These are phyloP conservation scores for Planiliza haematocheilus DNA, from an alignment of 2,113 vertebrate genomes.

Conservation along the genomic window DNA sequence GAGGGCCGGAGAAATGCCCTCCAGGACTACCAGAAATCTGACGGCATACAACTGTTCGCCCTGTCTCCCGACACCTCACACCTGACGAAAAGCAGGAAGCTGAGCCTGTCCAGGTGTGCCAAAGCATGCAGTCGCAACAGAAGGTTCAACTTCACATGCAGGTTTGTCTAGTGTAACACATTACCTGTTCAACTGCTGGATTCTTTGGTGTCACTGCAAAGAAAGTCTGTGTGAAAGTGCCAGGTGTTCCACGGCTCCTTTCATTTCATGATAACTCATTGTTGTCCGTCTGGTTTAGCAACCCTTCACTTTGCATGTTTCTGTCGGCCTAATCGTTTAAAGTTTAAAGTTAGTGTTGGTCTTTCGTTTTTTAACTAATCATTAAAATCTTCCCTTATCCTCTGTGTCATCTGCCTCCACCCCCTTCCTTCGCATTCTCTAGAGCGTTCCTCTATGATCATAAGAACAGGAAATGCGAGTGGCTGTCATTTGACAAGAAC, in stretches of 20 bases:
- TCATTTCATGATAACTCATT: too few relatives aligned
- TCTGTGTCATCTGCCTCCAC: conserved; percentile 18
- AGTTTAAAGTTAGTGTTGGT: neutral
- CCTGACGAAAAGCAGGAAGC: conserved; percentile 87
- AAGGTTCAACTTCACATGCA: conserved; percentile 92
- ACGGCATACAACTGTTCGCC: conserved; percentile 82
- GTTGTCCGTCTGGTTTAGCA: too few relatives aligned
- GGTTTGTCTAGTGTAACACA: conserved; percentile 81
- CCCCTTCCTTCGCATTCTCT: conserved; percentile 45
- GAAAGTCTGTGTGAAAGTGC: too few relatives aligned
- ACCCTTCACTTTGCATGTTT: too few relatives aligned
- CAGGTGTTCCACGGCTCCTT: too few relatives aligned
- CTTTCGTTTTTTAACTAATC: neutral
- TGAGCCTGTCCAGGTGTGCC: conserved; percentile 90
- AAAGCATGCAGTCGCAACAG: conserved; percentile 91
- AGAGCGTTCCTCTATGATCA: conserved; percentile 86
- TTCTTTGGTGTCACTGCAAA: too few relatives aligned
- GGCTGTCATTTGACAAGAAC: conserved; percentile 95
- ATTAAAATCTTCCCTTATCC: conserved; percentile 2
- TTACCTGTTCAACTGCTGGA: too few relatives aligned
- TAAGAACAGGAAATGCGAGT: conserved; percentile 89
- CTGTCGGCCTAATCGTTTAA: neutral
- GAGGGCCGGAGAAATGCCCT: conserved; percentile 91
- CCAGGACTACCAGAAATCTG: conserved; percentile 94
- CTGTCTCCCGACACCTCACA: conserved; percentile 80